Conservation (phyloP, 2,113 vertebrate species). For the Nycticebus coucang region DNA sequence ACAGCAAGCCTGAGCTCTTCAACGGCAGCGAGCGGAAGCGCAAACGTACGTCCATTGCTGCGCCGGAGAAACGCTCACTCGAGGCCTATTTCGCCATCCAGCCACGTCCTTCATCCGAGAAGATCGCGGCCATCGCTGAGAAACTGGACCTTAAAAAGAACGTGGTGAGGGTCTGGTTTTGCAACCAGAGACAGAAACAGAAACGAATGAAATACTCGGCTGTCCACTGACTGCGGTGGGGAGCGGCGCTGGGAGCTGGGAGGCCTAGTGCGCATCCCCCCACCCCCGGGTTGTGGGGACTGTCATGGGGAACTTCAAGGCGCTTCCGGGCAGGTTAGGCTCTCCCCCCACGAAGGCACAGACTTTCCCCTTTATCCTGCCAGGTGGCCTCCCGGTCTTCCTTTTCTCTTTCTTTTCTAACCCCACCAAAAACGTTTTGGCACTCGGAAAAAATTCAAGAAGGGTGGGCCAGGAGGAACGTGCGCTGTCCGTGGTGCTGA, state of each 20-base stretch:
- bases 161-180: constrained; percentile 97
- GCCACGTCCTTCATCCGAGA: constrained; percentile 94
- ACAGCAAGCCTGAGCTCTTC: constrained; percentile 91
- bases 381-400: constrained; percentile 18
- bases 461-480: not conserved
- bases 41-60: constrained; percentile 95
- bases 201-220: constrained; percentile 97
- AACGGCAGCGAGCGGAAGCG: constrained; percentile 90
- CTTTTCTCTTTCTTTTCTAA: constrained; percentile 23
- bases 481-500: constrained; percentile 78
- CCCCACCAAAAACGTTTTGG: constrained; percentile 56
- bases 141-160: constrained; percentile 97
- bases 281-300: not conserved
- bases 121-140: constrained; percentile 95
- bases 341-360: constrained; percentile 6
- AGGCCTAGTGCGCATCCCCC: not conserved
- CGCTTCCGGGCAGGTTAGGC: constrained; percentile 68
- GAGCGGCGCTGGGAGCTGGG: not conserved
- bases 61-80: constrained; percentile 94
- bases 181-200: constrained; percentile 96
- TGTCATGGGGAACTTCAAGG: constrained; percentile 43
- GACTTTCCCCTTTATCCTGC: constrained; percentile 51
- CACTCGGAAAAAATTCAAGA: not conserved
- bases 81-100: constrained; percentile 97
- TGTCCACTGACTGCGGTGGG: constrained; percentile 87